Evolutionary conservation across 2,797 vertebrate genomes (phyloP), one percentile per base, ranked within the genome.

Genomic region (Xiphophorus birchmanni): DNA sequence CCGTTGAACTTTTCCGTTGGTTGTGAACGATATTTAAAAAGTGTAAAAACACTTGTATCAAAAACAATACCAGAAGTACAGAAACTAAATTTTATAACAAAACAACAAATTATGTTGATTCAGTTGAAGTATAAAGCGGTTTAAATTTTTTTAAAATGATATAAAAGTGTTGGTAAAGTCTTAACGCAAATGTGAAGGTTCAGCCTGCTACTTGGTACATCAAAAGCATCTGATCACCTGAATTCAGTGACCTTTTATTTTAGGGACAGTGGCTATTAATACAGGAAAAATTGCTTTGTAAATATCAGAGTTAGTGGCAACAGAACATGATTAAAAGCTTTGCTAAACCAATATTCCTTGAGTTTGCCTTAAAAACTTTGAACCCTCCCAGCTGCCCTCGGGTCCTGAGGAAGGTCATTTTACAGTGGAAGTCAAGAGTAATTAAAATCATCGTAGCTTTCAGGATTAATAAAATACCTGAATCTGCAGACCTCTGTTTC

Each of bases 291-390:
- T 17, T 8, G n/a, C n/a, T 72, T 15, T 3, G 44, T 47, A 72
- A 29, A 47, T 45, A 47, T 47, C 13, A 45, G 42, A 47, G 13
- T 72, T 29, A 45, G 42, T 18, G n/a, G 44, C 15, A 47, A 47
- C 44, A 72, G 26, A 9, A 15, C 26, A 47, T 9, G 13, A 47
- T 73, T n/a, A 47, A 72, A 72, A 72, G 69, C 69, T 72, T 47
- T 73, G n/a, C 26, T 32, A 32, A 73, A 47, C 17, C 29, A 74
- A 37, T 21, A 23, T 35, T 35, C 32, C 50, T 40, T 54, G 8
- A 54, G 32, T 52, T 40, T 74, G 60, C 73, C 74, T 82, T 54
- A n/a, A 52, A 29, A 18, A 75, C 47, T 63, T 52, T 73, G 26
- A 47, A 47, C 15, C n/a, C 44, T 47, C 26, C 42, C 42, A 10